A percentile compares a stretch with the other conserved stretches of the same genome.
phyloP scores from a whole-genome alignment of 30 jellyfish, hydroid and myxozoan genomes.

The Turritopsis dohrnii region DNA sequence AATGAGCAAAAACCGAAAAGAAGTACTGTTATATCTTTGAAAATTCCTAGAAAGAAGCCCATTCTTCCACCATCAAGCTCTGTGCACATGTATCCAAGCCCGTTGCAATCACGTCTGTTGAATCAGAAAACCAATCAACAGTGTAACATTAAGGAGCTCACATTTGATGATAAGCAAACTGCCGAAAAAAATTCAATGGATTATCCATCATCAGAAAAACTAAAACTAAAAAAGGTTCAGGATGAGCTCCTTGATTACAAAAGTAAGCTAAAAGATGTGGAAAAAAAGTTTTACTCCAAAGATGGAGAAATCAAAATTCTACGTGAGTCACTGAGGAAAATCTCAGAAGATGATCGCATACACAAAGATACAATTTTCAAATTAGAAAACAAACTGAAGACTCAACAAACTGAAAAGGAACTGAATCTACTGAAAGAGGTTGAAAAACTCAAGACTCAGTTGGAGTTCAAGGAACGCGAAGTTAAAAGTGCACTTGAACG shows the following conservation, averaged over 20 bases:
- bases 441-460: slow-evolving; percentile 72
- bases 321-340: slow-evolving; percentile 49
- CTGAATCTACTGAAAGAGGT: slow-evolving; percentile 42
- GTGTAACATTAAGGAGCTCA: background rate
- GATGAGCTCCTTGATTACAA: slow-evolving; percentile 20
- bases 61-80: slow-evolving; percentile 2
- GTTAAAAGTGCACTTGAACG: slow-evolving; percentile 43
- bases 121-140: background rate
- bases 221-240: background rate
- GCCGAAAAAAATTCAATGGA: background rate
- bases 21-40: background rate
- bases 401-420: slow-evolving; percentile 64
- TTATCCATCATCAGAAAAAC: background rate
- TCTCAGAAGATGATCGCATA: slow-evolving; percentile 47
- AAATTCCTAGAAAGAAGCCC: background rate
- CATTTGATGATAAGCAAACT: background rate
- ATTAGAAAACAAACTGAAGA: slow-evolving; percentile 29
- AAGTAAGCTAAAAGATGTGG: slow-evolving; percentile 28
- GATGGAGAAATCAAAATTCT: slow-evolving; percentile 90
- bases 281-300: slow-evolving; percentile 43
- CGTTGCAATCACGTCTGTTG: background rate
- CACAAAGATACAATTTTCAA: slow-evolving; percentile 28
- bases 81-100: background rate
- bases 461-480: slow-evolving; percentile 75
- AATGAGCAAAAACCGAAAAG: background rate